phyloP scores from a whole-genome alignment of 2,888 invertebrate genomes.

The Acronicta aceris region DNA sequence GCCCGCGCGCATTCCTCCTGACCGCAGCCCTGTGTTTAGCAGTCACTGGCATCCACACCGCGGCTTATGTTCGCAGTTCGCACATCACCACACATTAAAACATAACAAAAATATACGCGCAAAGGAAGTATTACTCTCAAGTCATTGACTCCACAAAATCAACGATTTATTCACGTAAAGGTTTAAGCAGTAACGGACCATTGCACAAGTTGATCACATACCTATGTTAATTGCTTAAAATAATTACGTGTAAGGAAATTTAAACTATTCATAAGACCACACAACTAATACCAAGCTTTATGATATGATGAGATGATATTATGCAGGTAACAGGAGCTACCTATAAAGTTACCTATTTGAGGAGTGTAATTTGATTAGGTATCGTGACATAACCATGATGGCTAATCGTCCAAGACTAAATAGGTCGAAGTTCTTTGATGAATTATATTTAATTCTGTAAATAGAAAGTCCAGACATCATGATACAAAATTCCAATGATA shows the following conservation, averaged over 20 bases:
- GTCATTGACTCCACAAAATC: conserved; percentile 1
- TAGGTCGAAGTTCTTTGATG: neutral
- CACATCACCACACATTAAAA: conserved; percentile 32
- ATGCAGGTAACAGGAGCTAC: neutral
- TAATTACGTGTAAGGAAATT: conserved; percentile 14
- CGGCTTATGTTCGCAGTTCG: conserved; percentile 39
- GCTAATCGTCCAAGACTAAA: neutral
- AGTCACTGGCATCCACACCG: conserved; percentile 52
- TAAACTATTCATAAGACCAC: conserved; percentile 6
- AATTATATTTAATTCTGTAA: neutral
- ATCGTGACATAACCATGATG: neutral
- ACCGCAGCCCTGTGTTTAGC: conserved; percentile 84
- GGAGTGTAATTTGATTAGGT: conserved; percentile 2
- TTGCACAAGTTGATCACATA: conserved; percentile 26
- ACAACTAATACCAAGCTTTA: conserved; percentile 1
- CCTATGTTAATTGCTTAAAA: conserved; percentile 29
- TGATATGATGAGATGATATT: too few species aligned
- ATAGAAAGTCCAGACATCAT: neutral
- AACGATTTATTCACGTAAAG: conserved; percentile 3
- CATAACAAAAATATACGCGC: conserved; percentile 11
- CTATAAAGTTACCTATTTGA: neutral
- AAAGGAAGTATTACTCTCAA: conserved; percentile 1
- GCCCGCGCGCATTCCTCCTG: conserved; percentile 78
- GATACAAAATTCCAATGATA: too few species aligned
- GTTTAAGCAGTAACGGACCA: conserved; percentile 2